Evolutionary conservation across 2,888 invertebrate species (phyloP).

Genomic region (Chironomus tentans): DNA sequence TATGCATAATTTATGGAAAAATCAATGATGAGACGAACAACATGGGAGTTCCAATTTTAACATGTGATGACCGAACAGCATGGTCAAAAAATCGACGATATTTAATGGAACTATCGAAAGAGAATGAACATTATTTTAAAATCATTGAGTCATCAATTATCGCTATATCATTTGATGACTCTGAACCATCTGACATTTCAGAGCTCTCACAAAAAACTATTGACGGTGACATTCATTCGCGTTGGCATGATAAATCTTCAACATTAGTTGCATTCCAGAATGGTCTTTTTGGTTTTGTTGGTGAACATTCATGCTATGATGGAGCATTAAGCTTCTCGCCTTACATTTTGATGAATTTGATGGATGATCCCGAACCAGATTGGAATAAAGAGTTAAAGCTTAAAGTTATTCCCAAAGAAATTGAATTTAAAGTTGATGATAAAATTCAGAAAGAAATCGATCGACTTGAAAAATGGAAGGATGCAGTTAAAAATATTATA

Average conservation of each 20-base stretch:
- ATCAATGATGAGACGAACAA: constrained; percentile 42
- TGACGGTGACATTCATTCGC: no score
- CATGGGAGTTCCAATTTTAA: constrained; percentile 44
- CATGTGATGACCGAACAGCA: constrained; percentile 44
- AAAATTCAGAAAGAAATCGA: constrained; percentile 40
- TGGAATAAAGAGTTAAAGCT: constrained; percentile 32
- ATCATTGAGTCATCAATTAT: no score
- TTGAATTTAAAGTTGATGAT: constrained; percentile 45
- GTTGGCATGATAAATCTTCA: no score
- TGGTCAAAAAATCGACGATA: constrained; percentile 47
- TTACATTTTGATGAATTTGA: constrained; percentile 37
- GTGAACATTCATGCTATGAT: constrained; percentile 45
- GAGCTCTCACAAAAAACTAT: constrained; percentile 27
- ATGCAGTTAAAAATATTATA: constrained; percentile 26
- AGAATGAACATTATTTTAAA: no score
- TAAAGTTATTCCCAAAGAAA: constrained; percentile 37
- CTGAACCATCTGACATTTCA: no score
- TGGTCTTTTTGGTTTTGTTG: constrained; percentile 44
- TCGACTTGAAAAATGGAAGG: constrained; percentile 39
- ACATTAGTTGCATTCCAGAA: constrained; percentile 43
- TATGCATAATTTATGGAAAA: constrained; percentile 42
- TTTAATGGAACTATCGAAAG: constrained; percentile 32
- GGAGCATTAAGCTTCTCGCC: constrained; percentile 38
- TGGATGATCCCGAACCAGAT: constrained; percentile 38
- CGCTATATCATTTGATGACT: no score